Evolutionary conservation across 1,140 invertebrate genomes (phyloP).

Genomic region (Steinernema feltiae): DNA sequence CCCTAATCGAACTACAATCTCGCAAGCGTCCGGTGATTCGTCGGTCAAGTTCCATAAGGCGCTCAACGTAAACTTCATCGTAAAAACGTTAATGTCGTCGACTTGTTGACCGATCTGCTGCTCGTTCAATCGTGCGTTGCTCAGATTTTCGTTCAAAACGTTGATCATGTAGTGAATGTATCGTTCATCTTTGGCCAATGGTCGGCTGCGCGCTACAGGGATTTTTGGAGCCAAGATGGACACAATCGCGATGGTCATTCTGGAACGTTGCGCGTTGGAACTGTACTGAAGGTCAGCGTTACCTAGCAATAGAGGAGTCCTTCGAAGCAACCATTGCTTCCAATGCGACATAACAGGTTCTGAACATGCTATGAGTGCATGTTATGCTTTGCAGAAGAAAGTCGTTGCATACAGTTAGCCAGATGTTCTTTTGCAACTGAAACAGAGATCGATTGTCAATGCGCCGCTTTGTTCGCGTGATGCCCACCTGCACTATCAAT

Average conservation of each 20-base stretch:
- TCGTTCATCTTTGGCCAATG: constrained; percentile 67
- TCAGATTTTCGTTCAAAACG: constrained; percentile 66
- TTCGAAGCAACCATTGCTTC: constrained; percentile 34
- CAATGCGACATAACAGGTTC: constrained; percentile 34
- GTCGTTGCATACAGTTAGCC: constrained; percentile 73
- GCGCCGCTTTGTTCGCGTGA: background rate
- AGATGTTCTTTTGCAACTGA: constrained; percentile 72
- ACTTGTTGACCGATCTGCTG: constrained; percentile 6
- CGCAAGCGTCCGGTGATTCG: constrained; percentile 70
- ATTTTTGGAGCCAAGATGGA: constrained; percentile 70
- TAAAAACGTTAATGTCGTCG: constrained; percentile 67
- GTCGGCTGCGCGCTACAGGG: constrained; percentile 70
- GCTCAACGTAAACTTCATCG: constrained; percentile 74
- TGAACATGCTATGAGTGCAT: constrained; percentile 57
- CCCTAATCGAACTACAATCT: constrained; percentile 69
- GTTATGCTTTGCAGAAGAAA: constrained; percentile 67
- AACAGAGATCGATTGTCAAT: constrained; percentile 30
- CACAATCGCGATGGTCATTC: constrained; percentile 77
- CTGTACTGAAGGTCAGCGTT: background rate
- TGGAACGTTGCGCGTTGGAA: constrained; percentile 43
- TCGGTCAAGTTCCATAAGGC: constrained; percentile 78
- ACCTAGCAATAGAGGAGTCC: constrained; percentile 32
- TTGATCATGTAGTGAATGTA: constrained; percentile 72
- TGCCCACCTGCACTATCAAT: constrained; percentile 63
- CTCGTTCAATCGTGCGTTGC: background rate